A percentile compares a stretch with the other conserved stretches of the same genome.
phyloP scores from a whole-genome alignment of 2,113 vertebrate species.

The Uria aalge region DNA sequence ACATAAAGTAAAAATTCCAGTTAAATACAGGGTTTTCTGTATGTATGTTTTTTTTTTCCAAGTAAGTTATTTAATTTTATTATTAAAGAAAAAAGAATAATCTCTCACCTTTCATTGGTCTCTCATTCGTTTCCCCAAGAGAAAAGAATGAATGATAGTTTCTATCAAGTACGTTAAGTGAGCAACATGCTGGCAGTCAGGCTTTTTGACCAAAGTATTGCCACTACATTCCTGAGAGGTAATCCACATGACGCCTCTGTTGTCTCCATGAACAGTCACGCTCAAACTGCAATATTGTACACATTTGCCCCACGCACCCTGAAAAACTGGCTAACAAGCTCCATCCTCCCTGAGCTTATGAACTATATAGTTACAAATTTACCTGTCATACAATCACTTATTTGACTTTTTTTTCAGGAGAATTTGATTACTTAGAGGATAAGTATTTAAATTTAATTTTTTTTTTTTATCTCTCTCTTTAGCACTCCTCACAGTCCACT shows the following conservation, averaged over 20 bases:
- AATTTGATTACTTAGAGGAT: neutral
- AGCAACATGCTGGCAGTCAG: neutral
- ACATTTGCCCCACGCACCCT: neutral
- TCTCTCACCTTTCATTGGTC: neutral
- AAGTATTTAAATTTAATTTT: neutral
- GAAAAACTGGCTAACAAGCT: neutral
- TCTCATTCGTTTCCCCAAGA: neutral
- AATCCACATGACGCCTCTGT: neutral
- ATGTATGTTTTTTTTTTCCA: neutral
- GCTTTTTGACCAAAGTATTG: neutral
- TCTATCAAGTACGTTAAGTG: neutral
- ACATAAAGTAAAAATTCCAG: neutral
- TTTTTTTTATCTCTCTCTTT: neutral
- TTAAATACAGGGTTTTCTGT: neutral
- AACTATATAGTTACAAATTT: neutral
- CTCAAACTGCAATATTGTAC: fast-evolving
- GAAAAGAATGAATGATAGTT: neutral
- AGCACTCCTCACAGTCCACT: neutral
- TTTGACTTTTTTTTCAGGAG: neutral
- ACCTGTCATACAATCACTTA: neutral
- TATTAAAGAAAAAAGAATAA: neutral
- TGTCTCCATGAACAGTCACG: neutral
- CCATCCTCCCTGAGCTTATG: neutral
- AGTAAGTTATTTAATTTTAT: neutral
- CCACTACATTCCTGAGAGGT: neutral